Conservation (phyloP, 2,797 vertebrate species). For the Phrynocephalus forsythii region DNA sequence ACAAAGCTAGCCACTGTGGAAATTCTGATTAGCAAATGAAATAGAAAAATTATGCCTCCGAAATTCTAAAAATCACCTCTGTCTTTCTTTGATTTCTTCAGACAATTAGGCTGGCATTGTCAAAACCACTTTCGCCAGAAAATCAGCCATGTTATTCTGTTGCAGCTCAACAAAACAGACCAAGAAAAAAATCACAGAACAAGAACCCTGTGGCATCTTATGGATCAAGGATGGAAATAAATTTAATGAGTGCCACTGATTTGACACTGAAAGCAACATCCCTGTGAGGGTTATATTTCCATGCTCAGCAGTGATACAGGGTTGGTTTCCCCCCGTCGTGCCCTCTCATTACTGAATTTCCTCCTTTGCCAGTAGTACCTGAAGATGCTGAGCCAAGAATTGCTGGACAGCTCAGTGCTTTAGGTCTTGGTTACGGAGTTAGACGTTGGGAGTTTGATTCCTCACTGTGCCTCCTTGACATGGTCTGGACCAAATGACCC, state of each 20-base stretch:
- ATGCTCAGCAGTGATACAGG: background rate
- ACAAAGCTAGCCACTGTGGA: background rate
- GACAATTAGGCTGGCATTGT: background rate
- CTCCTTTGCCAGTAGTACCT: background rate
- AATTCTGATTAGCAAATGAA: background rate
- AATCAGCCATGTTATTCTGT: background rate
- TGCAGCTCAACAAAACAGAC: background rate
- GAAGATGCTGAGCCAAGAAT: background rate
- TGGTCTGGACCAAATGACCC: too few relatives aligned
- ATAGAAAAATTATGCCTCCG: background rate
- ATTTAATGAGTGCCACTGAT: background rate
- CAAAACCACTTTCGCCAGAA: background rate
- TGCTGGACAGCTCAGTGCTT: too few relatives aligned
- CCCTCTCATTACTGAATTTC: background rate
- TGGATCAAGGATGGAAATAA: background rate
- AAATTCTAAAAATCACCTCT: slow-evolving; percentile 7
- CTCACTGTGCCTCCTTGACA: too few relatives aligned
- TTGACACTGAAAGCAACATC: background rate
- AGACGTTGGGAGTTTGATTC: too few relatives aligned
- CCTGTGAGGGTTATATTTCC: too few relatives aligned
- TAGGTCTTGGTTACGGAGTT: too few relatives aligned
- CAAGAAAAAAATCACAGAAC: background rate
- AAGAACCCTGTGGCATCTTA: background rate
- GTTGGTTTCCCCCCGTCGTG: background rate
- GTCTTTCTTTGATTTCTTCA: background rate